Percentiles rank a stretch among this genome's conserved stretches.
These are phyloP conservation scores for Acanthosepion lycidas DNA, from an alignment of 2,888 invertebrate genomes.

Conservation along the genomic window DNA sequence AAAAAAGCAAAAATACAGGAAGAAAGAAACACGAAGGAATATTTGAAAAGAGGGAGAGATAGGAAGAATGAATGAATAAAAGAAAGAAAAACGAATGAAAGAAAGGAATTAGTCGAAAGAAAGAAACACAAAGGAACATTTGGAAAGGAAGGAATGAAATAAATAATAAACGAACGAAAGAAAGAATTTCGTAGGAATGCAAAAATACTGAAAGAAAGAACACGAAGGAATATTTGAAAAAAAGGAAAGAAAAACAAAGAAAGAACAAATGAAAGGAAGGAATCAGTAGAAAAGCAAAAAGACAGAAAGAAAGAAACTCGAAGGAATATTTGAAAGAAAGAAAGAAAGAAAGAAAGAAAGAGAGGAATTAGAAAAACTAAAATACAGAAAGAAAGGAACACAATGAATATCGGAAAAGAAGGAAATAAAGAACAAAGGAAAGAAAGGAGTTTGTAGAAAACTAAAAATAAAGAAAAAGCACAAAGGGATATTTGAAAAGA, in stretches of 20 bases:
- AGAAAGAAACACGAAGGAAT: neutral
- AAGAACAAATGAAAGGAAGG: neutral
- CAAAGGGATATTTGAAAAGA: too few species aligned
- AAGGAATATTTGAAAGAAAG: too few species aligned
- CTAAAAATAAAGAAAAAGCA: too few species aligned
- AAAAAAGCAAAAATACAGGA: neutral
- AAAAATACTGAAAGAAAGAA: neutral
- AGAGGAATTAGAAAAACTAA: neutral
- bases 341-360: neutral
- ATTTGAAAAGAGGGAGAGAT: neutral
- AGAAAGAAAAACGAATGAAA: neutral
- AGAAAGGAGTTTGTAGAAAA: rapidly evolving
- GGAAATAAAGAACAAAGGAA: too few species aligned
- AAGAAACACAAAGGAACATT: too few species aligned
- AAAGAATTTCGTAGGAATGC: too few species aligned
- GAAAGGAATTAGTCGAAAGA: neutral
- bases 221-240: neutral
- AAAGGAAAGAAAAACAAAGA: too few species aligned
- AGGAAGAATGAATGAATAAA: neutral
- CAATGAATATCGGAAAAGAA: too few species aligned
- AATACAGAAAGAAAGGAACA: neutral
- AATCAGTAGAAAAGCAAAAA: neutral
- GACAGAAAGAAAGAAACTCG: neutral
- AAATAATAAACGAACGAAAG: too few species aligned
- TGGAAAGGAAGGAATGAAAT: too few species aligned